phyloP scores from a whole-genome alignment of 1,140 invertebrate genomes.

The Agrilus planipennis region DNA sequence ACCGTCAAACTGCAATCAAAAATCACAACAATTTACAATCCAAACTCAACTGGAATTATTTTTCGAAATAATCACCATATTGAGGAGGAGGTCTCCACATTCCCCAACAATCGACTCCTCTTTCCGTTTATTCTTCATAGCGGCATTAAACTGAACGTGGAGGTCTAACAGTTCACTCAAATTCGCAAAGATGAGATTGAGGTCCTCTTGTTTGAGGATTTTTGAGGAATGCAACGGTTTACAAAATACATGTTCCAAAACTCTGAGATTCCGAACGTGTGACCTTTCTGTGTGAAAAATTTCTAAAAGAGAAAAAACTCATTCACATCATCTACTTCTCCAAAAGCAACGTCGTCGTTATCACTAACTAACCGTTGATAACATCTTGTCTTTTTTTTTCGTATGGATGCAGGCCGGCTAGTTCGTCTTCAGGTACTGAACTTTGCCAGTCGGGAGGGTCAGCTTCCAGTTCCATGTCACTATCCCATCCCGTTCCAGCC shows the following conservation, averaged over 20 bases:
- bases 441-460: slow-evolving; percentile 74
- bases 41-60: too few relatives aligned
- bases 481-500: slow-evolving; percentile 44
- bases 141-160: slow-evolving; percentile 61
- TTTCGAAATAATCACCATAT: slow-evolving; percentile 46
- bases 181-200: slow-evolving; percentile 84
- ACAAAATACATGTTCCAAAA: slow-evolving; percentile 84
- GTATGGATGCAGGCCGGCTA: slow-evolving; percentile 55
- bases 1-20: slow-evolving; percentile 53
- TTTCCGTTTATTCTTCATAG: slow-evolving; percentile 57
- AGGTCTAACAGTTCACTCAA: slow-evolving; percentile 69
- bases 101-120: slow-evolving; percentile 64
- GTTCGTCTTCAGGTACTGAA: slow-evolving; percentile 65
- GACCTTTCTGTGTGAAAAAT: slow-evolving; percentile 92
- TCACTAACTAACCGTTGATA: slow-evolving; percentile 68
- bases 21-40: slow-evolving; percentile 14
- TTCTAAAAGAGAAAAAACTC: slow-evolving; percentile 51
- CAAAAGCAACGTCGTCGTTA: background rate
- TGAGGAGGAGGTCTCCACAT: slow-evolving; percentile 64
- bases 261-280: slow-evolving; percentile 88
- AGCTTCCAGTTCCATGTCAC: slow-evolving; percentile 69
- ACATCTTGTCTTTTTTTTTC: slow-evolving; percentile 93
- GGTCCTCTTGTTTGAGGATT: slow-evolving; percentile 61
- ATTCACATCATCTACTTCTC: background rate
- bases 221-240: slow-evolving; percentile 61